Base-by-base conservation (phyloP, 2,888 invertebrate genomes). In the Buathra laborator region DNA sequence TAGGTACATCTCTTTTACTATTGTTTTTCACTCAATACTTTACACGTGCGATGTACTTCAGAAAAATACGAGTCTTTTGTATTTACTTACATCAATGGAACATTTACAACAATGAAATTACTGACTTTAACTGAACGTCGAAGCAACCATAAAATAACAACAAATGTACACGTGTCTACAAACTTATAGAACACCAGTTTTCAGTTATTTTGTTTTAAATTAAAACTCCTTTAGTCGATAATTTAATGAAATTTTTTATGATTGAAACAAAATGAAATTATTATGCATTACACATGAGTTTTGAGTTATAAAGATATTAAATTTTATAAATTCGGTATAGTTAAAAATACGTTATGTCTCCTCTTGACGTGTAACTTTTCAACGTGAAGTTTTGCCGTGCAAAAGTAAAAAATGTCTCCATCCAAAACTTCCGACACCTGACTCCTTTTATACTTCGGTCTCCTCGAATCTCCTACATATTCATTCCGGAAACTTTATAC, bases 401-500 rank as follows among this genome's bases (percentile, higher is more conserved):
- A 19, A 62, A 62, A 62, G 32, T 62, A n/a, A 37, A 32, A 62
- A 62, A 62, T 32, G 62, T 32, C 29, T 29, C 10, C 29, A 29
- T 62, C 29, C 14, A 3, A 1, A 32, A 32, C 29, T 29, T 62
- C 32, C 62, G 62, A n/a, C 32, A 62, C n/a, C 62, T n/a, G 32
- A 29, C 62, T 32, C 14, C 32, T 32, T 7, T n/a, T 14, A 14
- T 12, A 62, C 48, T n/a, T 48, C 48, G 12, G 14, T n/a, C n/a
- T 59, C 3, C 24, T 64, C 16, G 62, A 64, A 74, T 32, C 19
- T 9, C 3, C 37, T 46, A 48, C 32, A 48, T n/a, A 46, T 64
- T 37, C 10, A 62, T 62, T 62, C n/a, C 32, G 9, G 62, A 75
- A 75, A 64, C 64, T 48, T 32, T 46, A 62, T 19, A 19, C 37